Conservation (phyloP, 2,888 invertebrate genomes). For the Drymonia ruficornis region DNA sequence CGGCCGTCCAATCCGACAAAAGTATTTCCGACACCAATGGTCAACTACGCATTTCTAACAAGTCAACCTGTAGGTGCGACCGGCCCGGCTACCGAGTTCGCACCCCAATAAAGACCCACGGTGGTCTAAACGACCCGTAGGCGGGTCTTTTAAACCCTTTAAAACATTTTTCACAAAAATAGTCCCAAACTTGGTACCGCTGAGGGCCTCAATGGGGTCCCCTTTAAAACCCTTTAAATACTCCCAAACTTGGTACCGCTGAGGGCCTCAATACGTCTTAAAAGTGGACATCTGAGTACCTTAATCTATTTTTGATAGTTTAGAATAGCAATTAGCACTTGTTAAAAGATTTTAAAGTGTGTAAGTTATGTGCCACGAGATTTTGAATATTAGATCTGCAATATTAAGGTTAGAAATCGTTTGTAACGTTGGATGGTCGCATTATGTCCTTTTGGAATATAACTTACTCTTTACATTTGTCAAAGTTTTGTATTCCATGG, state of each 20-base stretch:
- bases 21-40: slow-evolving; percentile 17
- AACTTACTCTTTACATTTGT: too few species aligned
- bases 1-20: not conserved
- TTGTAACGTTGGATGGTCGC: not conserved
- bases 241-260: slow-evolving; percentile 1
- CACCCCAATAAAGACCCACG: slow-evolving; percentile 58
- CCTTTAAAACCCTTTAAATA: too few species aligned
- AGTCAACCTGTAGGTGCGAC: slow-evolving; percentile 45
- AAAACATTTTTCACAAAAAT: not conserved
- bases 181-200: slow-evolving; percentile 1
- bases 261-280: not conserved
- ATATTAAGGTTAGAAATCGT: not conserved
- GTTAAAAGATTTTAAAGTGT: not conserved
- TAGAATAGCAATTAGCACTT: not conserved
- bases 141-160: slow-evolving; percentile 15
- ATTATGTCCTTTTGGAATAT: too few species aligned
- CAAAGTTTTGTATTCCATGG: too few species aligned
- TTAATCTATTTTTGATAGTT: not conserved
- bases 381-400: not conserved
- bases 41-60: slow-evolving; percentile 24
- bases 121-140: slow-evolving; percentile 49
- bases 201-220: not conserved
- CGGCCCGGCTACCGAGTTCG: slow-evolving; percentile 56
- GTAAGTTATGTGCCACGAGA: not conserved
- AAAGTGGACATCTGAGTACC: not conserved